Evolutionary conservation across 2,888 invertebrate species (phyloP), one percentile per base, ranked within the genome.

Genomic region (Lasioglossum leucozonium): DNA sequence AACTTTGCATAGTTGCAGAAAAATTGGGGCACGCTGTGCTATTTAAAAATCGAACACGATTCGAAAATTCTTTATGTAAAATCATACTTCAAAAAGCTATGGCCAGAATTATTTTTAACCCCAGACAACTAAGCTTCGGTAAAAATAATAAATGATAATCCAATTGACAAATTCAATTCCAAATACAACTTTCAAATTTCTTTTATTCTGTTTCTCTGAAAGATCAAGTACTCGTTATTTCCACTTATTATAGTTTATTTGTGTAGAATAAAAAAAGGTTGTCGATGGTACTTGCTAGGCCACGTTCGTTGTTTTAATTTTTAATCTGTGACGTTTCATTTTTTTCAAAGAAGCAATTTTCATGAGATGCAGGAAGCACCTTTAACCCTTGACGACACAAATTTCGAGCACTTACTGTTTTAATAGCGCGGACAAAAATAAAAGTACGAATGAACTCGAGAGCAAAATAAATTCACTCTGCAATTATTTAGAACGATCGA

Each of bases 401-500:
- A 74, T 85, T 76, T 73, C 40, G 62, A n/a, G 58, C 55, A 72
- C 79, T 77, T 74, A 72, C 37, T 18, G 72, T 77, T 73, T 77
- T 42, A 74, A 75, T 67, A 85, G 79, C 65, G 77, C 67, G 18
- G 47, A 44, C 40, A 67, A 44, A 34, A 71, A 44, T 16, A 44
- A 37, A 81, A 37, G 51, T 16, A 44, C 26, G 44, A 69, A n/a
- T 16, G 55, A 71, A 55, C 30, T 62, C 8, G 26, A 51, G 80
- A 69, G 71, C 55, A 80, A 86, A 82, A 87, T 89, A 89, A 87
- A 89, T 89, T 81, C 81, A 58, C 79, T n/a, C 62, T 8, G 11
- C 86, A 87, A 86, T 89, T 86, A 84, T 87, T 83, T 86, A 71
- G 69, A 80, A 72, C 86, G 86, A 89, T 87, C 82, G 89, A 87